Conservation (phyloP, 1,140 invertebrate genomes). For the Formica exsecta region DNA sequence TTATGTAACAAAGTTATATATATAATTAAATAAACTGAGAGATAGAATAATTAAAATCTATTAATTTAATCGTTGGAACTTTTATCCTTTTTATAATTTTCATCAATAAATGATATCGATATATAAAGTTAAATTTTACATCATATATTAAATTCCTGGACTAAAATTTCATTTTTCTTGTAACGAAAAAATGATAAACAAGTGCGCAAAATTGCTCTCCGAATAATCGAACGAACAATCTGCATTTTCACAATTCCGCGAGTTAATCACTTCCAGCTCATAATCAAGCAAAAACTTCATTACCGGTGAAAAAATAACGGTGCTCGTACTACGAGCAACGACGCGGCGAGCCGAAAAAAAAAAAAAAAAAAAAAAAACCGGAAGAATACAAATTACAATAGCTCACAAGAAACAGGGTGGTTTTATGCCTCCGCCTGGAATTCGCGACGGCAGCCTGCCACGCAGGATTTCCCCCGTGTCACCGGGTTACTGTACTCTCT, state of each 20-base stretch:
- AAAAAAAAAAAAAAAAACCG: background rate
- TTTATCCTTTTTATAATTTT: background rate
- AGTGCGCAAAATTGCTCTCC: background rate
- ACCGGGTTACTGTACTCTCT: slow-evolving; percentile 52
- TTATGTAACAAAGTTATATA: no score
- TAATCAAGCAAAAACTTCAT: slow-evolving; percentile 30
- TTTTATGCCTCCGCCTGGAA: slow-evolving; percentile 67
- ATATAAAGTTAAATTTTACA: slow-evolving; percentile 8
- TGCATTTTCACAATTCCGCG: slow-evolving; percentile 13
- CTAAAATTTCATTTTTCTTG: slow-evolving; percentile 15
- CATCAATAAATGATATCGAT: background rate
- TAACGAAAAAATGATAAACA: slow-evolving; percentile 1
- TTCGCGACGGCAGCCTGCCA: slow-evolving; percentile 59
- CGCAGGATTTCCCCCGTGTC: slow-evolving; percentile 68
- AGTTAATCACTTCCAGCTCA: slow-evolving; percentile 41
- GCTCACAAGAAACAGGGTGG: slow-evolving; percentile 60
- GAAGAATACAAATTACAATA: slow-evolving; percentile 53
- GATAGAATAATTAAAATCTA: background rate
- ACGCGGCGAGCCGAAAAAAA: background rate
- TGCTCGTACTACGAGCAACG: background rate
- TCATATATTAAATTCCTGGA: background rate
- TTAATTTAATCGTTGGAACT: background rate
- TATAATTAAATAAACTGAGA: background rate
- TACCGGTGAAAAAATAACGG: slow-evolving; percentile 17
- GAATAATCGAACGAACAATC: slow-evolving; percentile 12